Evolutionary conservation across 2,888 invertebrate species (phyloP).

Genomic region (Cristatella mucedo): DNA sequence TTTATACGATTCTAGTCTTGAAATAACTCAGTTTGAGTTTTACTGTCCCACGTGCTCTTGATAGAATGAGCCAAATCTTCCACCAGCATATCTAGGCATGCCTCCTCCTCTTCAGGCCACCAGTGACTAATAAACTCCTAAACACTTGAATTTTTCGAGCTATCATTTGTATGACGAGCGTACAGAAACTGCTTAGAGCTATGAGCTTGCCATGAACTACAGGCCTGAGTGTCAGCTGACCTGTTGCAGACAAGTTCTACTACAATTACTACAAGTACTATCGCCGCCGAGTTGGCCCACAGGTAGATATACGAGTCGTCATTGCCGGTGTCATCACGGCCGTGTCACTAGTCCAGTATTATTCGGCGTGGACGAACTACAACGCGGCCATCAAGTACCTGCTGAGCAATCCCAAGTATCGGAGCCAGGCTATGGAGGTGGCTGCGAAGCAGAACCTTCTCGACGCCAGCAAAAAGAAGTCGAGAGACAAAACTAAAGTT

Average conservation of each 20-base stretch:
- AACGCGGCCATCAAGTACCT: slow-evolving; percentile 73
- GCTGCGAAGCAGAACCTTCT: slow-evolving; percentile 47
- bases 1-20: too few relatives aligned
- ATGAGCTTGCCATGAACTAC: too few relatives aligned
- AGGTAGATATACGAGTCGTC: slow-evolving; percentile 76
- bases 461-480: slow-evolving; percentile 27
- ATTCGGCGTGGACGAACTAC: slow-evolving; percentile 43
- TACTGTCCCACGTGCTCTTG: too few relatives aligned
- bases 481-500: slow-evolving; percentile 19
- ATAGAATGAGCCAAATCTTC: too few relatives aligned
- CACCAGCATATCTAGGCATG: too few relatives aligned
- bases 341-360: slow-evolving; percentile 52
- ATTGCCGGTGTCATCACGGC: slow-evolving; percentile 65
- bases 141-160: neutral
- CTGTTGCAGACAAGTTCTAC: slow-evolving; percentile 55
- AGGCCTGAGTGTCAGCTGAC: too few relatives aligned
- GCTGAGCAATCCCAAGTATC: slow-evolving; percentile 68
- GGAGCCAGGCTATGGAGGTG: slow-evolving; percentile 48
- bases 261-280: slow-evolving; percentile 82
- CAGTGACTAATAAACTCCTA: neutral
- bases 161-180: neutral
- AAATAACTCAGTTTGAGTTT: too few relatives aligned
- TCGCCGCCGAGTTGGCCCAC: slow-evolving; percentile 65
- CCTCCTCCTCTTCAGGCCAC: too few relatives aligned
- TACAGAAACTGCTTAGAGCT: too few relatives aligned